phyloP scores from a whole-genome alignment of 2,888 invertebrate genomes.

The Euplexia lucipara region DNA sequence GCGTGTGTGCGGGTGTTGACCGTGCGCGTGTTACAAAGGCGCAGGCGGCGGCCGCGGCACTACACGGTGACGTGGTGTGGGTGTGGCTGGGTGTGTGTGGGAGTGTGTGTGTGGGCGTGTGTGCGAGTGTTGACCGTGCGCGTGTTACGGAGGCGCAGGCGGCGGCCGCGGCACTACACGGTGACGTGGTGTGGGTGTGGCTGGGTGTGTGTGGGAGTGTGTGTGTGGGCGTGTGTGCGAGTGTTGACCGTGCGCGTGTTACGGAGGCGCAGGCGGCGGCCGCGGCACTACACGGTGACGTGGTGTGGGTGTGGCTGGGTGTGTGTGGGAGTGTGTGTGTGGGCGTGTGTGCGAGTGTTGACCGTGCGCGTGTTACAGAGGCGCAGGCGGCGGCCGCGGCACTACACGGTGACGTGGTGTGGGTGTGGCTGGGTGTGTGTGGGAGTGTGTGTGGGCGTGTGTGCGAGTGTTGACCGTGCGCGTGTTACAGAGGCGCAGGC shows the following conservation, averaged over 20 bases:
- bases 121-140: neutral
- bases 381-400: constrained; percentile 96
- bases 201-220: neutral
- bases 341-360: neutral
- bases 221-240: neutral
- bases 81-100: too few relatives aligned
- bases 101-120: neutral
- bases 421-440: neutral
- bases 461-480: neutral
- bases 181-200: constrained; percentile 78
- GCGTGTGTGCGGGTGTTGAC: constrained; percentile 94
- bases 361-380: constrained; percentile 89
- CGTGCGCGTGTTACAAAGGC: constrained; percentile 97
- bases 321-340: neutral
- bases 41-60: constrained; percentile 97
- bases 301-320: neutral
- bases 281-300: constrained; percentile 97
- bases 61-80: constrained; percentile 97
- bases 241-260: neutral
- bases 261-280: constrained; percentile 97
- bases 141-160: constrained; percentile 94
- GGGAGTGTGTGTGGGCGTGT: neutral
- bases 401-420: constrained; percentile 95
- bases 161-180: constrained; percentile 96
- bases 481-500: constrained; percentile 94